Conservation (phyloP, 2,888 invertebrate genomes). For the Toxonevra muliebris region DNA sequence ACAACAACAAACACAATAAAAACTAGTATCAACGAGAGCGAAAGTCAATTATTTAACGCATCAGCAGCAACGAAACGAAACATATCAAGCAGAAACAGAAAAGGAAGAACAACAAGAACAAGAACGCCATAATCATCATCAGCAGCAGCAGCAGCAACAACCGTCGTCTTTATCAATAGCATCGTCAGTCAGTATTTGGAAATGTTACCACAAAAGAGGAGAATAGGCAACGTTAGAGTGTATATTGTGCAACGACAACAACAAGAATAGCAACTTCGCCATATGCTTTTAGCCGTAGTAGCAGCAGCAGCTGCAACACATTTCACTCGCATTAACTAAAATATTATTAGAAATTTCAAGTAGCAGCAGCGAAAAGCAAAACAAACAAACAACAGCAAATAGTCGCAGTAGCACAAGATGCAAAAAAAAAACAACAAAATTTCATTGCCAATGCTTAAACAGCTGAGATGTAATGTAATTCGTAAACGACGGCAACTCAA, state of each 20-base stretch:
- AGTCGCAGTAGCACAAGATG: not conserved
- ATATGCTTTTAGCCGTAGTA: not conserved
- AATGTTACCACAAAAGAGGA: not conserved
- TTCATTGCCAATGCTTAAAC: too few species aligned
- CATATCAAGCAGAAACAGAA: not conserved
- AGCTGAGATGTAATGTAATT: too few species aligned
- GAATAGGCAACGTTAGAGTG: not conserved
- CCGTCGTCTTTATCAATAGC: not conserved
- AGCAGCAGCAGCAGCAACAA: not conserved
- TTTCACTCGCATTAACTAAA: not conserved
- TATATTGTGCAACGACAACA: not conserved
- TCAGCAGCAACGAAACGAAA: not conserved
- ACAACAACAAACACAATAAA: not conserved
- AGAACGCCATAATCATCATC: not conserved
- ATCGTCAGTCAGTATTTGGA: not conserved
- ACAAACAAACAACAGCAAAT: not conserved
- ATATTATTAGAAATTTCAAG: not conserved
- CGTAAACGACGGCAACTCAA: not conserved
- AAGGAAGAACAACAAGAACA: not conserved
- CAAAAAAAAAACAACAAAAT: not conserved
- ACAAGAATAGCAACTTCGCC: not conserved
- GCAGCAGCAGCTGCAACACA: not conserved
- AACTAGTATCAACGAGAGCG: constrained; percentile 15
- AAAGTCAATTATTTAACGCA: constrained; percentile 27
- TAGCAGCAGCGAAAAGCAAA: not conserved